Conservation (phyloP, 2,888 invertebrate genomes). For the Tachina fera region DNA sequence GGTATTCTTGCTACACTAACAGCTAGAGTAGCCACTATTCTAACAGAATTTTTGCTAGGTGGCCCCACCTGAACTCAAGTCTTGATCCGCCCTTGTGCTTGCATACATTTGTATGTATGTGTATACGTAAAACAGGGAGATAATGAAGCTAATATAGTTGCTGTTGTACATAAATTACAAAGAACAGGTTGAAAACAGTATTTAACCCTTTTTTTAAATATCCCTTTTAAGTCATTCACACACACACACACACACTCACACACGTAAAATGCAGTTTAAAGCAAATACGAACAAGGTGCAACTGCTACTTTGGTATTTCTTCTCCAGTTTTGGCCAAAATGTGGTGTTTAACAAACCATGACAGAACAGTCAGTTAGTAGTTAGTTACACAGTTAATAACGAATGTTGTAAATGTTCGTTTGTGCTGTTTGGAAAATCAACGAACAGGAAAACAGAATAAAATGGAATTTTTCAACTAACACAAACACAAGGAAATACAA, state of each 20-base stretch:
- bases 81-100: too few species aligned
- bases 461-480: constrained; percentile 20
- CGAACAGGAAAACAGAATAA: constrained; percentile 42
- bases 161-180: constrained; percentile 33
- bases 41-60: too few species aligned
- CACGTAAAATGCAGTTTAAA: neutral
- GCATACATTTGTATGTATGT: too few species aligned
- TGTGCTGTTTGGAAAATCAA: constrained; percentile 32
- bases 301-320: constrained; percentile 29
- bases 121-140: neutral
- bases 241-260: neutral
- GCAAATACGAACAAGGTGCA: constrained; percentile 18
- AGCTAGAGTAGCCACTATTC: too few species aligned
- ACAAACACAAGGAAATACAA: neutral
- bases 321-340: constrained; percentile 40
- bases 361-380: constrained; percentile 54
- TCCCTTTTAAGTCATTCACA: neutral
- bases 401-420: constrained; percentile 33
- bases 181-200: constrained; percentile 52
- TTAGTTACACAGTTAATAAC: constrained; percentile 43
- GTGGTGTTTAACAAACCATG: constrained; percentile 60
- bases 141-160: constrained; percentile 34
- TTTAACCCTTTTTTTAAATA: constrained; percentile 34
- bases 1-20: too few species aligned
- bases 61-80: too few species aligned